These are phyloP conservation scores for Calliphora vomitoria DNA, from an alignment of 2,888 invertebrate genomes.

Conservation along the genomic window DNA sequence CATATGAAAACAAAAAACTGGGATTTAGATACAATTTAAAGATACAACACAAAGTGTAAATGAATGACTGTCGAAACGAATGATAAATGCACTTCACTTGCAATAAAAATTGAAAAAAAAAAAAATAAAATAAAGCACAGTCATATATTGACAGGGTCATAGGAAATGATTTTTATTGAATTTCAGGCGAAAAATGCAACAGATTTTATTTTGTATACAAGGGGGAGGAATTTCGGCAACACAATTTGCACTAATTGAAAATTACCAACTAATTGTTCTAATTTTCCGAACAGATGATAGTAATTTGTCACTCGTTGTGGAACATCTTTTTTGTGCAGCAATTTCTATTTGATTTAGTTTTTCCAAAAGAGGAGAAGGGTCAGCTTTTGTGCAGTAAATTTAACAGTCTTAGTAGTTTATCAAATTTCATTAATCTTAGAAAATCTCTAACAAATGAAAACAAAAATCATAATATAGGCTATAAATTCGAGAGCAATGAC, in stretches of 20 bases:
- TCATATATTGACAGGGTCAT: conserved; percentile 29
- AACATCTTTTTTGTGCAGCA: background rate
- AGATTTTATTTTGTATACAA: background rate
- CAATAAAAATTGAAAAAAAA: background rate
- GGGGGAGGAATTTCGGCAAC: background rate
- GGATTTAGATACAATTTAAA: conserved; percentile 60
- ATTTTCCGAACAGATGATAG: conserved; percentile 72
- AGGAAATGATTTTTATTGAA: background rate
- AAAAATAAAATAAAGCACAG: conserved; percentile 10
- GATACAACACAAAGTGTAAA: conserved; percentile 37
- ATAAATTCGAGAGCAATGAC: background rate
- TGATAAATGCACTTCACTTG: conserved; percentile 60
- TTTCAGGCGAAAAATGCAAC: conserved; percentile 32
- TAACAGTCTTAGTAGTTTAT: conserved; percentile 59
- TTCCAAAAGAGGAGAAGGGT: conserved; percentile 9
- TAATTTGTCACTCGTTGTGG: conserved; percentile 70
- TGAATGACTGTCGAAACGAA: conserved; percentile 24
- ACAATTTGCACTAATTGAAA: conserved; percentile 56
- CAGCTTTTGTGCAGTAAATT: conserved; percentile 53
- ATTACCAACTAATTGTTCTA: conserved; percentile 67
- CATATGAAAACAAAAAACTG: conserved; percentile 1
- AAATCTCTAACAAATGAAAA: conserved; percentile 44
- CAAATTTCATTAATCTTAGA: conserved; percentile 55
- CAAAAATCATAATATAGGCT: conserved; percentile 22
- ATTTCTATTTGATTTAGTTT: no score